phyloP scores from a whole-genome alignment of 2,888 invertebrate species.

The Falcaria lacertinaria region DNA sequence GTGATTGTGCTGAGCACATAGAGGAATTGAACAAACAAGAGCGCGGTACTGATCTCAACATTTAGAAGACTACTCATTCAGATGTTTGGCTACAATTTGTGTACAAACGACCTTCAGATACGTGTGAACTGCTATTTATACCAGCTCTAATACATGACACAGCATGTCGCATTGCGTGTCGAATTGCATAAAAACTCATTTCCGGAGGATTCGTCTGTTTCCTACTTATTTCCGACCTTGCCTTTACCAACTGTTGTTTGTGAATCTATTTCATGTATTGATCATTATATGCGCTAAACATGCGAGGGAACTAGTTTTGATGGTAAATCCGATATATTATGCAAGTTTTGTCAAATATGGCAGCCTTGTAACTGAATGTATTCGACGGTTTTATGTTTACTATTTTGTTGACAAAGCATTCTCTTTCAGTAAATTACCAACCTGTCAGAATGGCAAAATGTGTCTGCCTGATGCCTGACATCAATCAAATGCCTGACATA shows the following conservation, averaged over 20 bases:
- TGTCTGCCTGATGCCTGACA: no score
- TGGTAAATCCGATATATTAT: no score
- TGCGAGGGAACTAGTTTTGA: background rate
- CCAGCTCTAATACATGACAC: background rate
- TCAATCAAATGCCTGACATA: no score
- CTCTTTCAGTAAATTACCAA: no score
- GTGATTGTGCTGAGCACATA: no score
- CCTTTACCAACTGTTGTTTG: background rate
- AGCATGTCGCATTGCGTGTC: slow-evolving; percentile 1
- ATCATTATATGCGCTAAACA: background rate
- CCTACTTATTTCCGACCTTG: slow-evolving; percentile 1
- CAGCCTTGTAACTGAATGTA: no score
- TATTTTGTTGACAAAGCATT: no score
- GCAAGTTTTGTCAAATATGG: no score
- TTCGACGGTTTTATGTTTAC: no score
- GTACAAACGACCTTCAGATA: background rate
- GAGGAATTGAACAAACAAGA: no score
- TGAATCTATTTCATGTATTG: background rate
- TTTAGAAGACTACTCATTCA: background rate
- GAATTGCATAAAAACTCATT: slow-evolving; percentile 1
- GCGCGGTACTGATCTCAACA: no score
- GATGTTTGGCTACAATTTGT: background rate
- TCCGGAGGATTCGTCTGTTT: slow-evolving; percentile 1
- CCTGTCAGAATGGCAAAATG: no score
- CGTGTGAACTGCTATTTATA: background rate